Conservation (phyloP, 1,140 invertebrate species). For the Drosophila hydei region DNA sequence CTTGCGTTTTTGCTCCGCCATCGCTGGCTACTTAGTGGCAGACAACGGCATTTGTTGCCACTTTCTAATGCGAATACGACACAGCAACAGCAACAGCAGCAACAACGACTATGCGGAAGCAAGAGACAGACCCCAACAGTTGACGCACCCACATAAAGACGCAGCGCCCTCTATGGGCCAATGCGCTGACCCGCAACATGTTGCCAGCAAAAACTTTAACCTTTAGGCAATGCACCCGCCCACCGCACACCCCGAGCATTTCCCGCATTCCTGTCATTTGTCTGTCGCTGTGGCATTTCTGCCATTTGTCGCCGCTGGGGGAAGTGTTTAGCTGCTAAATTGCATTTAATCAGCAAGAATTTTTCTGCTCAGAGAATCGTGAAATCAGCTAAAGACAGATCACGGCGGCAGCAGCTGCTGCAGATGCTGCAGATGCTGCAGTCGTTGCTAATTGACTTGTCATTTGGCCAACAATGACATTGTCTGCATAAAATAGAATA, state of each 20-base stretch:
- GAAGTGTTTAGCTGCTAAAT: slow-evolving; percentile 64
- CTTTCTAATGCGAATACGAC: slow-evolving; percentile 47
- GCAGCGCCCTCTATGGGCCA: background rate
- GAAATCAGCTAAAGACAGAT: slow-evolving; percentile 3
- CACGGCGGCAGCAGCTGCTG: background rate
- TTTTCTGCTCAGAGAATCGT: slow-evolving; percentile 17
- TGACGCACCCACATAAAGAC: slow-evolving; percentile 53
- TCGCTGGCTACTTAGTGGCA: slow-evolving; percentile 28
- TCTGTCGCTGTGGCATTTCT: slow-evolving; percentile 9
- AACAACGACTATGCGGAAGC: slow-evolving; percentile 36
- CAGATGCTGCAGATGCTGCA: slow-evolving; percentile 8
- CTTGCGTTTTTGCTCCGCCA: slow-evolving; percentile 2
- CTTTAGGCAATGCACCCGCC: background rate
- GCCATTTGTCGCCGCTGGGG: slow-evolving; percentile 30
- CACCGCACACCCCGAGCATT: background rate
- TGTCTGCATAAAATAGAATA: background rate
- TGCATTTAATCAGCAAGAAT: slow-evolving; percentile 55
- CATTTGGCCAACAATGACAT: slow-evolving; percentile 16
- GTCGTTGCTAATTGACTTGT: slow-evolving; percentile 32
- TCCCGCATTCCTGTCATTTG: no score
- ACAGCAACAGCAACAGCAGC: slow-evolving; percentile 24
- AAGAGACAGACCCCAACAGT: slow-evolving; percentile 14
- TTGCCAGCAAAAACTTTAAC: slow-evolving; percentile 19
- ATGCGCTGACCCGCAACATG: slow-evolving; percentile 37
- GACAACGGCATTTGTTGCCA: slow-evolving; percentile 38